Evolutionary conservation across 2,113 vertebrate genomes (phyloP).

Genomic region (Monopterus albus): DNA sequence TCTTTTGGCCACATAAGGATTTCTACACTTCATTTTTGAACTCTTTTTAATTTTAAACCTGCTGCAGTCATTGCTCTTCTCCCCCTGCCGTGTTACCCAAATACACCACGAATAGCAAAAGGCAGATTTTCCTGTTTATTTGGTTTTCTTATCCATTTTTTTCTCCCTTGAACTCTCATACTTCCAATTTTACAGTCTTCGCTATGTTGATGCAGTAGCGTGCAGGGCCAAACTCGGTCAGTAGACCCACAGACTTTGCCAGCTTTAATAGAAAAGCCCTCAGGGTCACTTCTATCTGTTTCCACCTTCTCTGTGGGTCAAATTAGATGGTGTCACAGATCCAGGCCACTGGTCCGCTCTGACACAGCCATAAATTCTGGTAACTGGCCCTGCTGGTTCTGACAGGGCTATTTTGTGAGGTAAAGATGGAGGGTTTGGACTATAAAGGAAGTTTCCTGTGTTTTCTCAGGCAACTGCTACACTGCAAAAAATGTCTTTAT

Average conservation of each 20-base stretch:
- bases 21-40: conserved; percentile 63
- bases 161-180: neutral
- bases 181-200: conserved; percentile 12
- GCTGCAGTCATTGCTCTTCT: neutral
- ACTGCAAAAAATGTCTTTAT: conserved; percentile 46
- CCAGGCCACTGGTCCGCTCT: conserved; percentile 56
- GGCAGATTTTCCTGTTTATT: conserved; percentile 33
- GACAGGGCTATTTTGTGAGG: conserved; percentile 64
- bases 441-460: conserved; percentile 64
- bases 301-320: conserved; percentile 75
- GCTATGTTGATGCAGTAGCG: conserved; percentile 8
- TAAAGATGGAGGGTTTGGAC: conserved; percentile 58
- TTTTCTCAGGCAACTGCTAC: conserved; percentile 53
- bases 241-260: conserved; percentile 29
- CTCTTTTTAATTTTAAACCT: conserved; percentile 35
- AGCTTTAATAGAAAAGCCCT: conserved; percentile 65
- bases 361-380: conserved; percentile 77
- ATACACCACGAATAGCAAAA: conserved; percentile 29
- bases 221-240: conserved; percentile 17
- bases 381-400: conserved; percentile 66
- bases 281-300: conserved; percentile 51
- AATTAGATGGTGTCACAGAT: conserved; percentile 71
- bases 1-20: conserved; percentile 42
- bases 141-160: conserved; percentile 1
- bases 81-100: conserved; percentile 27